Conservation (phyloP, 2,113 vertebrate species). For the Podarcis raffonei region DNA sequence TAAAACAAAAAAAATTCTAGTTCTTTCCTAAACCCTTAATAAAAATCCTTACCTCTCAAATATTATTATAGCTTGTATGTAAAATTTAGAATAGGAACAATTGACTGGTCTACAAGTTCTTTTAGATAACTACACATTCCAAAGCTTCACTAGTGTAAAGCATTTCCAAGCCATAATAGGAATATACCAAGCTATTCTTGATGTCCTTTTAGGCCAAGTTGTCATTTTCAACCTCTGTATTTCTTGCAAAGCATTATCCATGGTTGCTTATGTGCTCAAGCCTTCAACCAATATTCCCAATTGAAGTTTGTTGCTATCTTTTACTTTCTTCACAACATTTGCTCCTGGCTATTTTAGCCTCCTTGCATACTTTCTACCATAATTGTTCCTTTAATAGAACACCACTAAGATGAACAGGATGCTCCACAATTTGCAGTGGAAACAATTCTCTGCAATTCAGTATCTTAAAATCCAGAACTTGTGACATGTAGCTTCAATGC, state of each 20-base stretch:
- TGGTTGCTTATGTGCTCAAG: not conserved
- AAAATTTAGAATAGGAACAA: not conserved
- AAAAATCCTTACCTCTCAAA: not conserved
- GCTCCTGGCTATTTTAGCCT: not conserved
- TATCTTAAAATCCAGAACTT: not conserved
- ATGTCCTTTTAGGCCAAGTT: not conserved
- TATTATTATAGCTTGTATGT: not conserved
- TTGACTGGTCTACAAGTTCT: not conserved
- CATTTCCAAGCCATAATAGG: not conserved
- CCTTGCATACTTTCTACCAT: not conserved
- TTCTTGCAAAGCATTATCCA: not conserved
- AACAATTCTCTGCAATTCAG: not conserved
- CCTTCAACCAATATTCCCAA: not conserved
- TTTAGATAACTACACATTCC: not conserved
- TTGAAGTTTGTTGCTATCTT: not conserved
- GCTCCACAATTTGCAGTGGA: not conserved
- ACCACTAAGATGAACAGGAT: not conserved
- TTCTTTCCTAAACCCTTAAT: not conserved
- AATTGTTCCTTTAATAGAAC: not conserved
- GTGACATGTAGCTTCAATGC: not conserved
- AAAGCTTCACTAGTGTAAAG: not conserved
- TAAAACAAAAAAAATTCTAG: not conserved
- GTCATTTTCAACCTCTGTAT: not conserved
- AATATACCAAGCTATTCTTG: not conserved
- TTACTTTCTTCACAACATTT: not conserved